A percentile compares a stretch with the other conserved stretches of the same genome.
Conservation (phyloP, 2,888 invertebrate genomes). For the Deilephila porcellus region DNA sequence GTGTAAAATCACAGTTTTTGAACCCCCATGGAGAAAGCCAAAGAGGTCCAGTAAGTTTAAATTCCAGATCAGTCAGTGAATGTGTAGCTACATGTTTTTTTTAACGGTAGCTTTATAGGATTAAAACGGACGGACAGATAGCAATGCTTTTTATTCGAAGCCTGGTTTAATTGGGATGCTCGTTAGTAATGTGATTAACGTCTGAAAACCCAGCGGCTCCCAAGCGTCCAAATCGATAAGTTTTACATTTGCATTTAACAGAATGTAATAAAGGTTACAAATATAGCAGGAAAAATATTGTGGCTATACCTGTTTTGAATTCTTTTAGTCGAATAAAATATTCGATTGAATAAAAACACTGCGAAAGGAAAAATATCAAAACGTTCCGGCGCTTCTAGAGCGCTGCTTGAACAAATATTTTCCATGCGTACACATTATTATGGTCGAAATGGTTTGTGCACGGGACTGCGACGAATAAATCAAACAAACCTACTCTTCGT, state of each 20-base stretch:
- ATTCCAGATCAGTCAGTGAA: no score
- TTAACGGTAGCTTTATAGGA: neutral
- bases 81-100: no score
- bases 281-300: neutral
- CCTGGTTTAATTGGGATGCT: neutral
- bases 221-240: neutral
- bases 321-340: neutral
- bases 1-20: no score
- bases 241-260: neutral
- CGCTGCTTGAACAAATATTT: neutral
- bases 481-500: neutral
- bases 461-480: neutral
- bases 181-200: neutral
- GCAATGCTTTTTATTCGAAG: neutral
- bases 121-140: neutral
- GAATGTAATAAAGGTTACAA: neutral
- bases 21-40: no score
- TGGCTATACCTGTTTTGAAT: neutral
- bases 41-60: no score
- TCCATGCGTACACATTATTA: conserved; percentile 6
- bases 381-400: neutral
- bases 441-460: neutral
- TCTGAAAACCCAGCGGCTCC: neutral
- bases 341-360: neutral
- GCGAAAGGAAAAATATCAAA: neutral